These are phyloP conservation scores for Paracyclopina nana DNA, from an alignment of 1,140 invertebrate genomes.

Conservation along the genomic window DNA sequence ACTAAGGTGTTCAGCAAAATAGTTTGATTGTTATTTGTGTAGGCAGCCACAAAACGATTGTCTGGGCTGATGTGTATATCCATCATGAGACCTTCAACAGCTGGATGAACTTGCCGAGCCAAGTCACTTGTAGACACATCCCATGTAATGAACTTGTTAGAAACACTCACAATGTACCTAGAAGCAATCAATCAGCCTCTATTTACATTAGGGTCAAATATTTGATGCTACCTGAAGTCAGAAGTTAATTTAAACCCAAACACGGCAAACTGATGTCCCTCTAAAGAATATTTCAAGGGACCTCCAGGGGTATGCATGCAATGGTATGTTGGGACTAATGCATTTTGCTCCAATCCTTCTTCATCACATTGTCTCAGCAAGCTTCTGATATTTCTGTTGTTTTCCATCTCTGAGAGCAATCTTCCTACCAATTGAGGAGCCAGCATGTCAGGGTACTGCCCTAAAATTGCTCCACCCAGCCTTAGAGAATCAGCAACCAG, in stretches of 20 bases:
- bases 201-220: too few relatives aligned
- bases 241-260: constrained; percentile 81
- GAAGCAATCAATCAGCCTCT: too few relatives aligned
- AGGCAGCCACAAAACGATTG: constrained; percentile 86
- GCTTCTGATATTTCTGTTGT: constrained; percentile 60
- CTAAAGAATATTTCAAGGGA: constrained; percentile 88
- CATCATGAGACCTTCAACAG: constrained; percentile 86
- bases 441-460: constrained; percentile 81
- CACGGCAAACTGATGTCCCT: constrained; percentile 92
- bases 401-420: constrained; percentile 68
- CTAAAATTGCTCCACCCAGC: constrained; percentile 69
- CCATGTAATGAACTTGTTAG: constrained; percentile 92
- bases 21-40: constrained; percentile 84
- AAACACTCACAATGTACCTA: constrained; percentile 87
- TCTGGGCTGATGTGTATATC: constrained; percentile 79
- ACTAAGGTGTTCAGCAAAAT: constrained; percentile 72
- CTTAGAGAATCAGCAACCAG: constrained; percentile 82
- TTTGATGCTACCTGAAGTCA: too few relatives aligned
- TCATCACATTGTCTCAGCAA: constrained; percentile 72
- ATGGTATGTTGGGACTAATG: constrained; percentile 75
- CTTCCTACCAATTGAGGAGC: constrained; percentile 82
- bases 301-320: constrained; percentile 92
- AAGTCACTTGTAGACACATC: constrained; percentile 84
- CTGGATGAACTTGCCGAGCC: constrained; percentile 69
- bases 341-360: constrained; percentile 63